Conservation (phyloP, 1,140 invertebrate species). For the Lordiphosa clarofinis region DNA sequence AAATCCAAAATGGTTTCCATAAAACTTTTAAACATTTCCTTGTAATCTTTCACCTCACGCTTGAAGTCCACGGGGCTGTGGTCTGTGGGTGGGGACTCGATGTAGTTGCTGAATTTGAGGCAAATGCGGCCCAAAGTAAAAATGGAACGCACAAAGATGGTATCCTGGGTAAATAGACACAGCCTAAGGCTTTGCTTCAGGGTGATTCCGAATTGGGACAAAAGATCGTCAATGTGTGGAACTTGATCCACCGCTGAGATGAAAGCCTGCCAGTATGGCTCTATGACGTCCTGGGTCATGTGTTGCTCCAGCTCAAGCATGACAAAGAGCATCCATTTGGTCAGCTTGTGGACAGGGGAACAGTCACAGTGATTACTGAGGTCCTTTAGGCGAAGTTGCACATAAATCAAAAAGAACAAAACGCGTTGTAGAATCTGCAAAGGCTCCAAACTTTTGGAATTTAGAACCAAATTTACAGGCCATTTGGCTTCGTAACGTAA, state of each 20-base stretch:
- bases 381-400: slow-evolving; percentile 20
- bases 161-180: slow-evolving; percentile 21
- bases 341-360: neutral
- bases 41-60: slow-evolving; percentile 12
- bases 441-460: slow-evolving; percentile 25
- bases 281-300: slow-evolving; percentile 34
- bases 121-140: slow-evolving; percentile 51
- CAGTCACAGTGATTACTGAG: neutral
- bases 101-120: slow-evolving; percentile 37
- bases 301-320: slow-evolving; percentile 45
- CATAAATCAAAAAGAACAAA: slow-evolving; percentile 41
- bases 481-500: slow-evolving; percentile 44
- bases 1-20: too few species aligned
- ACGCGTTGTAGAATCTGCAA: slow-evolving; percentile 51
- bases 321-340: slow-evolving; percentile 24
- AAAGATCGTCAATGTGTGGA: slow-evolving; percentile 32
- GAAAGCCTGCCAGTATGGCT: slow-evolving; percentile 34
- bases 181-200: slow-evolving; percentile 24
- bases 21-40: slow-evolving; percentile 24
- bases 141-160: slow-evolving; percentile 36
- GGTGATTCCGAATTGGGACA: slow-evolving; percentile 17
- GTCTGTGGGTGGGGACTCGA: slow-evolving; percentile 5
- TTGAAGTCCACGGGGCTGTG: slow-evolving; percentile 3
- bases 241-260: slow-evolving; percentile 2
- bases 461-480: slow-evolving; percentile 48